These are phyloP conservation scores for Drosophila tani DNA, from an alignment of 1,140 invertebrate species.

Conservation along the genomic window DNA sequence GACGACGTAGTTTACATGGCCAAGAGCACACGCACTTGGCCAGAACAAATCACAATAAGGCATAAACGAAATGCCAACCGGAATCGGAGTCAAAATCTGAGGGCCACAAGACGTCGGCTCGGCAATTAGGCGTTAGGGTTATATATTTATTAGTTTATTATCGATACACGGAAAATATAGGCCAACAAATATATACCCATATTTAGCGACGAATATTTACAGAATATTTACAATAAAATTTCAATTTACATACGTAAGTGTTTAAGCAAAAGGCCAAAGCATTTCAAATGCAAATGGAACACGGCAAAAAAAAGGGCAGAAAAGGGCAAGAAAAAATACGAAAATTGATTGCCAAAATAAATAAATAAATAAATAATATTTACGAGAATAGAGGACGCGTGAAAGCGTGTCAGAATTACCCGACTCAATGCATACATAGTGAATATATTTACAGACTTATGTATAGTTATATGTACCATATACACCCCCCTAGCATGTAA, in stretches of 20 bases:
- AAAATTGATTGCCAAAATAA: conserved; percentile 51
- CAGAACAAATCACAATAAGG: conserved; percentile 48
- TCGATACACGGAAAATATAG: conserved; percentile 49
- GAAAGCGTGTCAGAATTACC: conserved; percentile 52
- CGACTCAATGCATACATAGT: conserved; percentile 41
- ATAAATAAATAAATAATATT: conserved; percentile 47
- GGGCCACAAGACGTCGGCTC: not conserved
- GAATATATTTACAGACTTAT: conserved; percentile 44
- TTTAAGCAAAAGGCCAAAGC: conserved; percentile 76
- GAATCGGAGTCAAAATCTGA: not conserved
- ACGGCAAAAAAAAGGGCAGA: conserved; percentile 15
- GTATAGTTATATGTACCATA: conserved; percentile 50
- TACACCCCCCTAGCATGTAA: conserved; percentile 33
- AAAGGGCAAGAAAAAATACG: conserved; percentile 22
- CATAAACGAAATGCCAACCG: conserved; percentile 2
- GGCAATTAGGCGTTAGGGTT: conserved; percentile 35
- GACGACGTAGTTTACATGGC: conserved; percentile 40
- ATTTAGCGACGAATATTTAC: conserved; percentile 49
- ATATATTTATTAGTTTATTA: conserved; percentile 65
- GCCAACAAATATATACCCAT: conserved; percentile 37
- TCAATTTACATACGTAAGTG: conserved; percentile 77
- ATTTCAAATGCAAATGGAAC: conserved; percentile 69
- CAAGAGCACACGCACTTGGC: conserved; percentile 31
- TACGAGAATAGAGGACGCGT: conserved; percentile 50
- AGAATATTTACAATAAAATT: conserved; percentile 62